Base-by-base conservation (phyloP, 2,113 vertebrate genomes). In the Eupsittula cactorum region DNA sequence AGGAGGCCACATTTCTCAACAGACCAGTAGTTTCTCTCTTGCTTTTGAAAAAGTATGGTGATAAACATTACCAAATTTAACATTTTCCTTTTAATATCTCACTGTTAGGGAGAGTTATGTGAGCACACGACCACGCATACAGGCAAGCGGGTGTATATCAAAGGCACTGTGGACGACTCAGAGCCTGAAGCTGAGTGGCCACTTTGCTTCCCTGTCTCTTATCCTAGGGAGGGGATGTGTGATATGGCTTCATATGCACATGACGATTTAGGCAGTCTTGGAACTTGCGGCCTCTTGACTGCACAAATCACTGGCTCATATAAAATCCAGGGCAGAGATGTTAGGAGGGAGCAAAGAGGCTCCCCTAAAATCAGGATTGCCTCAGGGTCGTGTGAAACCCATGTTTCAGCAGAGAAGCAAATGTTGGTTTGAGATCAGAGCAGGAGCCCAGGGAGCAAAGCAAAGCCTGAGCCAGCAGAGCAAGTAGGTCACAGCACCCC, bases 71-170 rank as follows among this genome's bases (percentile, higher is more conserved):
- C 62, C n/a, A 70, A 65, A 84, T 94, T 69, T 89, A 91, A 92
- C 74, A 67, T 93, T 91, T 92, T 93, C 52, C 83, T 93, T 94
- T 95, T 94, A n/a, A 46, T 95, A 94, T 94, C 73, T 47, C 83
- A 64, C 88, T 75, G 65, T 84, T 69, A 52, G 31, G 65, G 86
- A 87, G 73, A 92, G 67, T 86, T 92, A 86, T 59, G 49, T 37
- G 81, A 79, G 47, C 44, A 27, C 41, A 25, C 27, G 62, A 33
- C 70, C 41, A 49, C 42, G 62, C 62, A 33, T 8, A 13, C 4
- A 8, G 86, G 42, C 76, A 49, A 78, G 62, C 42, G 74, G 18
- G 35, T 81, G 49, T 64, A 33, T 60, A 62, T 88, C 83, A 92
- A 86, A 78, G 80, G 73, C 11, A 1, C 42, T 9, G 25, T 8